Conservation (phyloP, 2,797 vertebrate genomes). For the Darevskia nairensis region DNA sequence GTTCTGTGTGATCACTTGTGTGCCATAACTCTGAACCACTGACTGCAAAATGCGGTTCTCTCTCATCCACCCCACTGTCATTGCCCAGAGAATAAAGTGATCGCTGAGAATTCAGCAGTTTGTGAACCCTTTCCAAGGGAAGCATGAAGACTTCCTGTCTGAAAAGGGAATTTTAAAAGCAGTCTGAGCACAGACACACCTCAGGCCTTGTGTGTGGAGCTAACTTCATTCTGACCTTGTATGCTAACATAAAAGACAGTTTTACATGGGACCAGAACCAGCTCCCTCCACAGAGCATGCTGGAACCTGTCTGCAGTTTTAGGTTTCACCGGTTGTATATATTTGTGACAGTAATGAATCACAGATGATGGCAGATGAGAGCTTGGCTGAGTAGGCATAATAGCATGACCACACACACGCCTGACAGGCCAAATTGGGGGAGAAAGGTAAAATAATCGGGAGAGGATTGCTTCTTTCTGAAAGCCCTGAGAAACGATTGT, state of each 20-base stretch:
- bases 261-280: neutral
- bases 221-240: neutral
- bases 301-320: constrained; percentile 20
- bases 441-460: constrained; percentile 10
- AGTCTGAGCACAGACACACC: neutral
- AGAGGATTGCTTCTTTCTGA: constrained; percentile 2
- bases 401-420: neutral
- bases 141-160: neutral
- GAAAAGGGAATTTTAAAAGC: neutral
- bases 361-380: constrained; percentile 29
- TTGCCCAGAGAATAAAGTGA: neutral
- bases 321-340: constrained; percentile 10
- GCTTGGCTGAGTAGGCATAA: neutral
- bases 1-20: neutral
- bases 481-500: neutral
- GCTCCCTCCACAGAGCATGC: neutral
- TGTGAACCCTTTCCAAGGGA: neutral
- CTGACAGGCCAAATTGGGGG: constrained; percentile 17
- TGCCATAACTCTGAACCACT: neutral
- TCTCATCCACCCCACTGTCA: neutral
- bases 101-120: neutral
- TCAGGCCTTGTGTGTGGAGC: neutral
- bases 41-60: neutral
- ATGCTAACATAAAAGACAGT: neutral
- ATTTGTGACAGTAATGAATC: constrained; percentile 28